These are phyloP conservation scores for Echeneis naucrates DNA, from an alignment of 2,797 vertebrate genomes.

Conservation along the genomic window DNA sequence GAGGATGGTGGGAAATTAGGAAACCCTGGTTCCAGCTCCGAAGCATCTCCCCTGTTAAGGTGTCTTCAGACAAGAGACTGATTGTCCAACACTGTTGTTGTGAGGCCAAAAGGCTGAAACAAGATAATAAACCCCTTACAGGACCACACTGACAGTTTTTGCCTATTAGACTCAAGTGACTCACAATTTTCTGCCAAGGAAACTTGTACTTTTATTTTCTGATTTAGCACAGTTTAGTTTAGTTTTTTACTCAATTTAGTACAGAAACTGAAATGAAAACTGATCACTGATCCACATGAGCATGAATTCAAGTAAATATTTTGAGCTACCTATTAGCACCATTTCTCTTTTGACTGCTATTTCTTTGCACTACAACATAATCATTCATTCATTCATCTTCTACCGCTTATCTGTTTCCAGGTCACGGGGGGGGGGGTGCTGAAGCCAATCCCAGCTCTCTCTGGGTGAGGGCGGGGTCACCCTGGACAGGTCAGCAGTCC, in stretches of 20 bases:
- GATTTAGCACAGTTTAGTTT: background rate
- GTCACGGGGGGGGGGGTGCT: too few species aligned
- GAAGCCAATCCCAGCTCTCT: too few species aligned
- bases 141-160: constrained; percentile 10
- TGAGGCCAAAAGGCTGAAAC: constrained; percentile 2
- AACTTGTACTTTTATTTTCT: background rate
- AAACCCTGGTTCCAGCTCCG: constrained; percentile 40
- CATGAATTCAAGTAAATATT: background rate
- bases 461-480: too few species aligned
- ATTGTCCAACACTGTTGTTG: background rate
- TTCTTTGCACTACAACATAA: too few species aligned
- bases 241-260: background rate
- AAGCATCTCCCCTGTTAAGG: background rate
- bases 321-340: too few species aligned
- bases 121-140: background rate
- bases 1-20: constrained; percentile 2
- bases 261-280: background rate
- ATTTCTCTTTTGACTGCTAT: too few species aligned
- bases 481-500: too few species aligned
- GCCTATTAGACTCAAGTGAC: constrained; percentile 1
- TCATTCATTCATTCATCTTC: too few species aligned
- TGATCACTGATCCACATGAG: background rate
- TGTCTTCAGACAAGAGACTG: constrained; percentile 16
- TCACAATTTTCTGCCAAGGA: constrained; percentile 1
- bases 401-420: too few species aligned